Percentiles rank a stretch among this genome's conserved stretches.
phyloP scores from a whole-genome alignment of 2,888 invertebrate genomes.

The Nomada fabriciana region DNA sequence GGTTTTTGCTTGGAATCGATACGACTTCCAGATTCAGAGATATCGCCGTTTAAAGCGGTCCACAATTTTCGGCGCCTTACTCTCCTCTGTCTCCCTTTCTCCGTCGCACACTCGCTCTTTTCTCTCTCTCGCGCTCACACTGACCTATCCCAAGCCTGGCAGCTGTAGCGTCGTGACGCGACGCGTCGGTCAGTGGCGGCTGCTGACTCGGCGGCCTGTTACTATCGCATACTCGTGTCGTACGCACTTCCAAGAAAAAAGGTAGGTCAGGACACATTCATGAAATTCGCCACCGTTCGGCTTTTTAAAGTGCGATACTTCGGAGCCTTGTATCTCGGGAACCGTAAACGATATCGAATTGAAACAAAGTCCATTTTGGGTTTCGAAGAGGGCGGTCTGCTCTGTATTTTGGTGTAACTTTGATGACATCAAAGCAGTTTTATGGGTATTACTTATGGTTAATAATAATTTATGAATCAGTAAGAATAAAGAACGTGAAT shows the following conservation, averaged over 20 bases:
- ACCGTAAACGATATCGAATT: not conserved
- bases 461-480: too few relatives aligned
- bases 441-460: too few relatives aligned
- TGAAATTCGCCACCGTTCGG: not conserved
- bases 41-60: not conserved
- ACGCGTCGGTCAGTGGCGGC: not conserved
- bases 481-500: too few relatives aligned
- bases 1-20: not conserved
- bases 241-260: not conserved
- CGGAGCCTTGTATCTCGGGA: not conserved
- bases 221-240: not conserved
- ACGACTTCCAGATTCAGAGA: not conserved
- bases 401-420: not conserved
- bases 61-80: not conserved
- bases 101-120: not conserved
- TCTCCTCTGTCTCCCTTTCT: too few relatives aligned
- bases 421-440: too few relatives aligned
- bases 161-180: not conserved
- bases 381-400: not conserved
- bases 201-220: not conserved
- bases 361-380: not conserved
- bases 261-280: not conserved
- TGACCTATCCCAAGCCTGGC: not conserved
- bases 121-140: not conserved
- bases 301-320: not conserved